Percentiles rank a stretch among this genome's conserved stretches.
phyloP scores from a whole-genome alignment of 2,797 vertebrate genomes.

The Arrhamphus sclerolepis region DNA sequence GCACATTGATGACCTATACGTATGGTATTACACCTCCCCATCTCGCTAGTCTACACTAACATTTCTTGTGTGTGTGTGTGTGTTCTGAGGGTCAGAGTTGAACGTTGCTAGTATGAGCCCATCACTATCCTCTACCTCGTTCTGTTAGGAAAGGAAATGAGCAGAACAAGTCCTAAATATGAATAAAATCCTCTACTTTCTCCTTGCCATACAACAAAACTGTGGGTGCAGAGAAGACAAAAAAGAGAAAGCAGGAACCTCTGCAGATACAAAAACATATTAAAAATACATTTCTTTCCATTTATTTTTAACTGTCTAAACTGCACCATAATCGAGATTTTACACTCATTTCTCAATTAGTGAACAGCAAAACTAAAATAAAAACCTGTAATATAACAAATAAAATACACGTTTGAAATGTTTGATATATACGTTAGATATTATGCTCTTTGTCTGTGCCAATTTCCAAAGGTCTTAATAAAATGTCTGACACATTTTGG shows the following conservation, averaged over 20 bases:
- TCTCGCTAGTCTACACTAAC: constrained; percentile 2
- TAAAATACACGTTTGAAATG: too few species aligned
- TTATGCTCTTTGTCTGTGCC: too few species aligned
- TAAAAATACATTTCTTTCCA: background rate
- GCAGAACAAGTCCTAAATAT: constrained; percentile 44
- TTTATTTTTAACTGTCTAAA: background rate
- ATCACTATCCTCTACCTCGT: constrained; percentile 58
- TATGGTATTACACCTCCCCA: constrained; percentile 8
- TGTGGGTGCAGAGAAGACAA: constrained; percentile 15
- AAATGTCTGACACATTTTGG: too few species aligned
- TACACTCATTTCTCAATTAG: background rate
- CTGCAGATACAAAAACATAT: constrained; percentile 30
- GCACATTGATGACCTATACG: constrained; percentile 56
- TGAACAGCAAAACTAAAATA: background rate
- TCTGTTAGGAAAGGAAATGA: constrained; percentile 18
- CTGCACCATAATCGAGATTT: background rate
- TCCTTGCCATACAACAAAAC: constrained; percentile 20
- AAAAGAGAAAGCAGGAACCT: constrained; percentile 33
- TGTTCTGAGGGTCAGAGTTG: constrained; percentile 51
- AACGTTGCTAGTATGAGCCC: constrained; percentile 61
- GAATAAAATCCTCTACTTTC: constrained; percentile 39
- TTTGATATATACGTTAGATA: too few species aligned
- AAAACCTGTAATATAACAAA: background rate
- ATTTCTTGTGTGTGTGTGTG: constrained; percentile 28
- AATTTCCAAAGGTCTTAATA: too few species aligned